Conservation (phyloP, 2,888 invertebrate species). For the Melinaea menophilus region DNA sequence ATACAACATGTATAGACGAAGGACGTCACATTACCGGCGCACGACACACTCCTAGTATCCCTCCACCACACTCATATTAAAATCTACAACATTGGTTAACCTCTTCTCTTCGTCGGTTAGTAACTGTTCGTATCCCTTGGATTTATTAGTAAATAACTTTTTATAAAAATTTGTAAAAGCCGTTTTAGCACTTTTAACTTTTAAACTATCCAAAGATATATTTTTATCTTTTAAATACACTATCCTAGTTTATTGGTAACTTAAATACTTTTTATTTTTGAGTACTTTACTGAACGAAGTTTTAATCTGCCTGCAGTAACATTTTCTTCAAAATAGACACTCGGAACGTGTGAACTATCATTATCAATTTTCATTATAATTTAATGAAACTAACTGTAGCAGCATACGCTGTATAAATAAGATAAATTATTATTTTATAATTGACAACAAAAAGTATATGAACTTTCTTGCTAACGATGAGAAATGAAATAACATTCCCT, state of each 20-base stretch:
- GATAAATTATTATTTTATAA: slow-evolving; percentile 7
- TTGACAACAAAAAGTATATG: slow-evolving; percentile 13
- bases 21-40: slow-evolving; percentile 19
- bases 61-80: slow-evolving; percentile 54
- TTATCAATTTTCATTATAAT: slow-evolving; percentile 28
- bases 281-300: slow-evolving; percentile 43
- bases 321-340: slow-evolving; percentile 37
- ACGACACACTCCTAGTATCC: slow-evolving; percentile 42
- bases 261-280: slow-evolving; percentile 50
- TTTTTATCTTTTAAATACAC: slow-evolving; percentile 46
- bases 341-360: slow-evolving; percentile 27
- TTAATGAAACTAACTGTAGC: too few species aligned
- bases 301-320: slow-evolving; percentile 27
- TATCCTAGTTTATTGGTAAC: slow-evolving; percentile 45
- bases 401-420: not conserved
- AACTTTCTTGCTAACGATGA: slow-evolving; percentile 23
- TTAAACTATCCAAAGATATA: slow-evolving; percentile 59
- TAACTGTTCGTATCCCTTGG: slow-evolving; percentile 80
- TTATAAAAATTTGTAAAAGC: slow-evolving; percentile 61
- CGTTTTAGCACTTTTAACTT: slow-evolving; percentile 57
- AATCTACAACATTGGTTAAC: slow-evolving; percentile 59
- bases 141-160: slow-evolving; percentile 60
- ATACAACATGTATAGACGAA: not conserved
- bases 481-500: slow-evolving; percentile 30
- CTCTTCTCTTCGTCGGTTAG: slow-evolving; percentile 84